Percentiles rank a stretch among this genome's conserved stretches.
Evolutionary conservation across 2,113 vertebrate species (phyloP).

Genomic region (Ammodytes marinus): DNA sequence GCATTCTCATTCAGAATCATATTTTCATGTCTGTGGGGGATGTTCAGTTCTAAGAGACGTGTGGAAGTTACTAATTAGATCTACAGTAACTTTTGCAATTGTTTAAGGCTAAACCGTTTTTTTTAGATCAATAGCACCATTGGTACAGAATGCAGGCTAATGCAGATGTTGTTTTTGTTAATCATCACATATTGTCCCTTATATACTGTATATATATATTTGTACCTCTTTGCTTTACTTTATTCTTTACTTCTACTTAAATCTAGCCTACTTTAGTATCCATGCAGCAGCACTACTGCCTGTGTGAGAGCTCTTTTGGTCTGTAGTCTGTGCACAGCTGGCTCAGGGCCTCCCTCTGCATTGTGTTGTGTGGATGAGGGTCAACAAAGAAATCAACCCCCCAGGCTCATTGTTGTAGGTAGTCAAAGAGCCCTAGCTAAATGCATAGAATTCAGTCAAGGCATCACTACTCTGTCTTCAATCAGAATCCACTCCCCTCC

Average conservation of each 20-base stretch:
- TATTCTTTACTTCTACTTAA: not conserved
- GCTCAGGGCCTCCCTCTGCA: constrained; percentile 63
- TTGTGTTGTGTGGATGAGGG: constrained; percentile 59
- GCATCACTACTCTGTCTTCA: constrained; percentile 37
- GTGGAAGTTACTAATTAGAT: too few relatives aligned
- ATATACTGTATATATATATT: too few relatives aligned
- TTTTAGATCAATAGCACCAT: too few relatives aligned
- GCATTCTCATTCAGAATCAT: not conserved
- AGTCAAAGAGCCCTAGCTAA: constrained; percentile 61
- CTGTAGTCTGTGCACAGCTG: constrained; percentile 61
- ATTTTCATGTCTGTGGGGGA: not conserved
- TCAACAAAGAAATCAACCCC: constrained; percentile 76
- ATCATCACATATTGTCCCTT: not conserved
- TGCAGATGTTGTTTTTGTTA: too few relatives aligned
- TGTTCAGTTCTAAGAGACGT: too few relatives aligned
- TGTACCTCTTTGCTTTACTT: not conserved
- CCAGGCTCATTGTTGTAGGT: constrained; percentile 73
- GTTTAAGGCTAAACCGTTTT: too few relatives aligned
- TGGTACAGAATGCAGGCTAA: too few relatives aligned
- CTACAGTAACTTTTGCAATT: too few relatives aligned
- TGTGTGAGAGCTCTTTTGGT: constrained; percentile 23
- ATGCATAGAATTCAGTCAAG: constrained; percentile 8
- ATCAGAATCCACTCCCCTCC: constrained; percentile 1
- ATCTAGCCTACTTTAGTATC: not conserved
- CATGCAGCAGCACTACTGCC: constrained; percentile 1